Evolutionary conservation across 2,888 invertebrate genomes (phyloP).

Genomic region (Cantharis flavilabris): DNA sequence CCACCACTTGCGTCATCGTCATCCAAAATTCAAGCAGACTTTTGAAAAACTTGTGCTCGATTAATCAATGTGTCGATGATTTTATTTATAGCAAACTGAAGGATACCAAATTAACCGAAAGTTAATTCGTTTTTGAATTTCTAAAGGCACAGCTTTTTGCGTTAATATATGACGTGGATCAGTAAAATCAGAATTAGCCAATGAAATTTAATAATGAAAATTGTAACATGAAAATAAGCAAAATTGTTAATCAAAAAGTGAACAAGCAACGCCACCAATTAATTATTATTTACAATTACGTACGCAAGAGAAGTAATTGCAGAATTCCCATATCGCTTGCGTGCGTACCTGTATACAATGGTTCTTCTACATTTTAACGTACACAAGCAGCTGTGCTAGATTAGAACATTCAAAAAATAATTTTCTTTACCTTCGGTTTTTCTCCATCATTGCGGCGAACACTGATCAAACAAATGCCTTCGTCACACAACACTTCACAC

Average conservation of each 20-base stretch:
- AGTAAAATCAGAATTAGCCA: not conserved
- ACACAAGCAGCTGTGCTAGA: slow-evolving; percentile 7
- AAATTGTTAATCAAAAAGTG: not conserved
- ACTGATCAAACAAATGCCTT: not conserved
- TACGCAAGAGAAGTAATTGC: not conserved
- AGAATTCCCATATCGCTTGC: not conserved
- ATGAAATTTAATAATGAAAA: not conserved
- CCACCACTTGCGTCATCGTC: not conserved
- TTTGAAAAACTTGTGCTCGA: not conserved
- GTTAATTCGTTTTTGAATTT: slow-evolving; percentile 1
- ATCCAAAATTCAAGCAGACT: not conserved
- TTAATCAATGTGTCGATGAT: not conserved
- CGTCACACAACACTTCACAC: not conserved
- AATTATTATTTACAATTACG: not conserved
- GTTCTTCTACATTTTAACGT: not conserved
- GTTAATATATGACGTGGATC: not conserved
- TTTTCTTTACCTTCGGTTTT: slow-evolving; percentile 5
- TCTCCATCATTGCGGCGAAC: not conserved
- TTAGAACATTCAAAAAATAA: slow-evolving; percentile 9
- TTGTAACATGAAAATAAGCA: not conserved
- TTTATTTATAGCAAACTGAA: not conserved
- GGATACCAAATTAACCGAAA: not conserved
- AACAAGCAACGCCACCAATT: not conserved
- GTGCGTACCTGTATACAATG: not conserved
- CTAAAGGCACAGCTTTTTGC: slow-evolving; percentile 1